These are phyloP conservation scores for Hylaeus volcanicus DNA, from an alignment of 1,140 invertebrate genomes.

Conservation along the genomic window DNA sequence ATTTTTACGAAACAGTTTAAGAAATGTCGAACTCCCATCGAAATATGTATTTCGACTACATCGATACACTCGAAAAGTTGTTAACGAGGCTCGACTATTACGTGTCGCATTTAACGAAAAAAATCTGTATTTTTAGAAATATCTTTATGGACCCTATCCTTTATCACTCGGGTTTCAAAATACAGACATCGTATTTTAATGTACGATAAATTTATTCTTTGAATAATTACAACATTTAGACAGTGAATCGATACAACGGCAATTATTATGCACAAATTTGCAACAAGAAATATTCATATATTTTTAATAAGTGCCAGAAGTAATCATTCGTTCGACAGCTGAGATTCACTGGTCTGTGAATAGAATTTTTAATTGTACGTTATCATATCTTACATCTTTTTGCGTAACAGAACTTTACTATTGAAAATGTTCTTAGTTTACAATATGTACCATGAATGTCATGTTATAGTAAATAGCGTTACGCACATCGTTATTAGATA, in stretches of 20 bases:
- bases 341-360: slow-evolving; percentile 41
- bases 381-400: slow-evolving; percentile 42
- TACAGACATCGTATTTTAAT: slow-evolving; percentile 18
- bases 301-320: slow-evolving; percentile 60
- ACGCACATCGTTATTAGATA: slow-evolving; percentile 28
- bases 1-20: neutral
- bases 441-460: slow-evolving; percentile 20
- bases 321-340: slow-evolving; percentile 42
- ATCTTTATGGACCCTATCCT: neutral
- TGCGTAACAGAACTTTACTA: slow-evolving; percentile 22
- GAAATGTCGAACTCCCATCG: neutral
- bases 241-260: slow-evolving; percentile 61
- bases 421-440: slow-evolving; percentile 36
- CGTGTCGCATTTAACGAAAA: neutral
- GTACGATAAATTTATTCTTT: slow-evolving; percentile 59
- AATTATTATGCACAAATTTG: slow-evolving; percentile 62
- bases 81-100: neutral
- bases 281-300: slow-evolving; percentile 61
- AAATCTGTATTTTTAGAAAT: slow-evolving; percentile 9
- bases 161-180: neutral
- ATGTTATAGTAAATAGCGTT: slow-evolving; percentile 46
- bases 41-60: neutral
- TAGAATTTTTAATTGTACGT: slow-evolving; percentile 43
- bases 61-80: neutral
- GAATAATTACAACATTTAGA: slow-evolving; percentile 67